Percentiles rank a stretch among this genome's conserved stretches.
Evolutionary conservation across 2,888 invertebrate species (phyloP).

Genomic region (Nymphalis polychloros): DNA sequence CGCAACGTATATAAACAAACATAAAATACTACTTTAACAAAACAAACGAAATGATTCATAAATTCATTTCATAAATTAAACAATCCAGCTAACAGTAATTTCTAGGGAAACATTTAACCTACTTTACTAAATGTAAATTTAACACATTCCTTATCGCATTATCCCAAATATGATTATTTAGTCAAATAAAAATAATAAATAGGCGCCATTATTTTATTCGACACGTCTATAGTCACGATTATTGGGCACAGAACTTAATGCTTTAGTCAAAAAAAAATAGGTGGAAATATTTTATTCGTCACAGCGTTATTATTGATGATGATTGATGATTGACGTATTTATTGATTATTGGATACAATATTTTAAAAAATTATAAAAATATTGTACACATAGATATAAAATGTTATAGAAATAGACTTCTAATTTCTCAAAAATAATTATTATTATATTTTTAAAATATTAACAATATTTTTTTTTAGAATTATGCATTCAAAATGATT

Average conservation of each 20-base stretch:
- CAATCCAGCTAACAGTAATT: conserved; percentile 17
- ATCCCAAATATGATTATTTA: conserved; percentile 13
- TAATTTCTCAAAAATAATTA: too few species aligned
- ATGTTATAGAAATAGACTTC: too few species aligned
- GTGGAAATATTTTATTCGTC: too few species aligned
- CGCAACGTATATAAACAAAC: not conserved
- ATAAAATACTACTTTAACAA: not conserved
- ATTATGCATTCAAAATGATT: too few species aligned
- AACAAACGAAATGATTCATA: conserved; percentile 9
- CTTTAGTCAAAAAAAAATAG: not conserved
- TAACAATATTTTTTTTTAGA: too few species aligned
- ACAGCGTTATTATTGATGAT: too few species aligned
- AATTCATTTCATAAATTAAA: conserved; percentile 20
- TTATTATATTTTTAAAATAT: too few species aligned
- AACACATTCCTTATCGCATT: conserved; percentile 12
- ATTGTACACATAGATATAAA: too few species aligned
- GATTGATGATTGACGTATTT: too few species aligned
- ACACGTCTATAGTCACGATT: not conserved
- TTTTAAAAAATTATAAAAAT: too few species aligned
- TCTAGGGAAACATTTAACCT: conserved; percentile 24
- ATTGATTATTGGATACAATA: too few species aligned
- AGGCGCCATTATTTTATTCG: conserved; percentile 3
- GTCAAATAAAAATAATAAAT: conserved; percentile 6
- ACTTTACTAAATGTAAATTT: conserved; percentile 14
- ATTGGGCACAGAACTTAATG: not conserved